Percentiles rank a stretch among this genome's conserved stretches.
phyloP scores from a whole-genome alignment of 1,140 invertebrate genomes.

The Heliothis subflexa region DNA sequence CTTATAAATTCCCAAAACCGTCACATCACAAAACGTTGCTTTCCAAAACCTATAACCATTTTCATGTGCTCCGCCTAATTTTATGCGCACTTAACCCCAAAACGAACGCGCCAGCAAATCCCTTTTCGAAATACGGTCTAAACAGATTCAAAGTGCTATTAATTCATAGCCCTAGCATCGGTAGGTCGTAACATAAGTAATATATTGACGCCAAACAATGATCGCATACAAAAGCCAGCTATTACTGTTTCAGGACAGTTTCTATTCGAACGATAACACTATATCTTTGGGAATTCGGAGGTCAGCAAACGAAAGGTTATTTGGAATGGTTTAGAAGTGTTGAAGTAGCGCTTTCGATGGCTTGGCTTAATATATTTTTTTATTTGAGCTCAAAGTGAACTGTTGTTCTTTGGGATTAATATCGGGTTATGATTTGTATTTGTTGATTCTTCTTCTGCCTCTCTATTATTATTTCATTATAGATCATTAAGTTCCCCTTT shows the following conservation, averaged over 20 bases:
- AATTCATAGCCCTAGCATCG: slow-evolving; percentile 29
- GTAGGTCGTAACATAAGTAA: slow-evolving; percentile 29
- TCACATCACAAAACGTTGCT: slow-evolving; percentile 10
- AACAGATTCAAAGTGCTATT: slow-evolving; percentile 21
- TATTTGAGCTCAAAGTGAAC: background rate
- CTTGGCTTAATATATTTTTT: background rate
- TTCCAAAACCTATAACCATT: background rate
- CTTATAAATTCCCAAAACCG: no score
- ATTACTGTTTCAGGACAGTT: slow-evolving; percentile 21
- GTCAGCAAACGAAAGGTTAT: slow-evolving; percentile 22
- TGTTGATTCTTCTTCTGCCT: no score
- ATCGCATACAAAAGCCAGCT: slow-evolving; percentile 28
- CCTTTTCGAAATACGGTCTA: slow-evolving; percentile 24
- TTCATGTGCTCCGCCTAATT: background rate
- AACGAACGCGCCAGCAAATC: slow-evolving; percentile 22
- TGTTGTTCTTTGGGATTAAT: no score
- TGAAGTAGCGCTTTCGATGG: slow-evolving; percentile 10
- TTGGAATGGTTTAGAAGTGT: background rate
- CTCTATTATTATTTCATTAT: no score
- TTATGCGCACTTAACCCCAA: slow-evolving; percentile 18
- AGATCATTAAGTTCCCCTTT: no score
- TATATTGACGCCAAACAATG: slow-evolving; percentile 31
- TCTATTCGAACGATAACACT: slow-evolving; percentile 30
- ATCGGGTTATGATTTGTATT: no score
- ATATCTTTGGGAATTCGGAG: slow-evolving; percentile 30